Base-by-base conservation (phyloP, 2,113 vertebrate genomes). In the Bucco capensis region DNA sequence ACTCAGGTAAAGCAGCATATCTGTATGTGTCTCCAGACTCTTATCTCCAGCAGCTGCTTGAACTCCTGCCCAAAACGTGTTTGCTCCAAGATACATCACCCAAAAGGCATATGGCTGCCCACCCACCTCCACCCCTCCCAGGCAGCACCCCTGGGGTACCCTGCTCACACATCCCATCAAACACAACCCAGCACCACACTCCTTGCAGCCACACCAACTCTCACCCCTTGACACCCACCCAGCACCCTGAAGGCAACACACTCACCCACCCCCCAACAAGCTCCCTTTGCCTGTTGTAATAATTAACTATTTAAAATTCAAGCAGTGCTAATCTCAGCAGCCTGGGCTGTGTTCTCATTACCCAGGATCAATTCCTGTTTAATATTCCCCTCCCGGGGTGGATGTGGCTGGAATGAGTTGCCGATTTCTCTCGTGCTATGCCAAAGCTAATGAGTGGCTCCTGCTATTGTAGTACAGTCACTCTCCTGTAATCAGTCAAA, bases 281-380 rank as follows among this genome's bases (percentile, higher is more conserved):
- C 60, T 64, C 86, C 30, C 23, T 66, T 64, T 75, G 81, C 86
- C 79, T 83, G 90, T 67, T 90, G 89, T 92, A 94, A 95, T 96
- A 97, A 98, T 97, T 97, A 97, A 97, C 97, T 97, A 96, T 97
- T 97, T 97, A 97, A 97, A 97, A 98, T 98, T 97, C 97, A 88
- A 90, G 70, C 37, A 6, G 91, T 57, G 79, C 96, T 97, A 97
- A 98, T 96, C 75, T 89, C 96, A 95, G 96, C 91, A 61, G 93
- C 42, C 37, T 4, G 47, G 95, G 88, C 97, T 96, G 89, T 94
- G 94, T 97, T 97, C 97, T 98, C 98, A 98, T 98, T 98, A 97
- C 89, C 92, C 70, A 60, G 97, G 96, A 98, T 98, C 98, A 97
- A 98, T 98, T 97, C 96, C 95, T 98, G 94, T 89, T 98, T 97